Evolutionary conservation across 1,140 invertebrate species (phyloP).

Genomic region (Venturia canescens): DNA sequence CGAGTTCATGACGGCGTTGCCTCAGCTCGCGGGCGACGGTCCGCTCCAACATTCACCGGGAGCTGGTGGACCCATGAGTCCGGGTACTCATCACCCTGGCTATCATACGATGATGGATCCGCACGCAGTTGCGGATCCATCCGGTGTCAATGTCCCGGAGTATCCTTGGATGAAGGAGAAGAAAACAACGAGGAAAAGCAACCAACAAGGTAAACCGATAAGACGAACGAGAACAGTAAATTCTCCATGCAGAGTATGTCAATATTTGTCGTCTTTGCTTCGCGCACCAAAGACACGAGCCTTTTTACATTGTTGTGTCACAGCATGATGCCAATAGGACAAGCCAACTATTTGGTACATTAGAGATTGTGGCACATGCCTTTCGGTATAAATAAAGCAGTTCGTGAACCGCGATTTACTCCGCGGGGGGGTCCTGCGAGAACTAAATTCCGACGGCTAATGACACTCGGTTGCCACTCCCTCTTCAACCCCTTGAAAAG

Average conservation of each 20-base stretch:
- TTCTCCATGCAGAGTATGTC: not conserved
- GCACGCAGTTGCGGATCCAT: conserved; percentile 79
- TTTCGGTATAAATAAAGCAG: conserved; percentile 33
- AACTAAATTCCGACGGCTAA: conserved; percentile 61
- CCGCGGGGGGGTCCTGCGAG: conserved; percentile 56
- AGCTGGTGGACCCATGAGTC: conserved; percentile 80
- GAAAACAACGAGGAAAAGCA: conserved; percentile 92
- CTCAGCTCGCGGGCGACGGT: conserved; percentile 82
- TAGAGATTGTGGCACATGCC: conserved; percentile 25
- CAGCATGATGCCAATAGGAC: not conserved
- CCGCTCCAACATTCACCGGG: conserved; percentile 78
- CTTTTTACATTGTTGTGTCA: not conserved
- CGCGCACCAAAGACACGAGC: not conserved
- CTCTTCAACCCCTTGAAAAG: conserved; percentile 52
- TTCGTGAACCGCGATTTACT: conserved; percentile 38
- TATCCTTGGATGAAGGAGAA: conserved; percentile 99
- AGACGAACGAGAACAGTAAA: not conserved
- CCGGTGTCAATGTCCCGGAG: conserved; percentile 89
- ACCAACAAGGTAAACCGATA: conserved; percentile 88
- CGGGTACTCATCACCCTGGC: conserved; percentile 77
- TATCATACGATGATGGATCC: conserved; percentile 77
- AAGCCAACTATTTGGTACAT: conserved; percentile 14
- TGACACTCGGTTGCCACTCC: conserved; percentile 62
- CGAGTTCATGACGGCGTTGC: conserved; percentile 91
- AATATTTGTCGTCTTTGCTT: not conserved